These are phyloP conservation scores for Standfussiana lucernea DNA, from an alignment of 2,888 invertebrate genomes.

Conservation along the genomic window DNA sequence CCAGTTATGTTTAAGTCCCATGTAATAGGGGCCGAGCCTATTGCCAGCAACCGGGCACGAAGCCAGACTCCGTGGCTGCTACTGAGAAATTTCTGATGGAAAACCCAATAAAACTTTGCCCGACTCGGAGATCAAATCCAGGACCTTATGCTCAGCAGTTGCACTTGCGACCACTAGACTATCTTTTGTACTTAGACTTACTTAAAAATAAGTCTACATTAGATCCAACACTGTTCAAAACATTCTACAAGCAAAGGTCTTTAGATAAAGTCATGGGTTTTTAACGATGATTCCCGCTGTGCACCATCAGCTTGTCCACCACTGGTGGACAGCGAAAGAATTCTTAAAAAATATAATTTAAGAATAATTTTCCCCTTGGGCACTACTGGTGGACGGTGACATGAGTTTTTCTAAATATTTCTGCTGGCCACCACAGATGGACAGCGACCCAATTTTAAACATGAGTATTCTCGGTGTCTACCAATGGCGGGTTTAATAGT, in stretches of 20 bases:
- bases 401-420: too few species aligned
- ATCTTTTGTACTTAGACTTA: background rate
- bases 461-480: too few species aligned
- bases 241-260: slow-evolving; percentile 2
- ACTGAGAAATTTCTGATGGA: background rate
- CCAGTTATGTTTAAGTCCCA: background rate
- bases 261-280: slow-evolving; percentile 22
- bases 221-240: background rate
- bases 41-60: background rate
- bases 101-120: background rate
- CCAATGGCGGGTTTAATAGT: too few species aligned
- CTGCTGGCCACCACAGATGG: too few species aligned
- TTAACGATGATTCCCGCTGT: too few species aligned
- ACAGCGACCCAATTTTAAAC: too few species aligned
- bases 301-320: too few species aligned
- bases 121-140: background rate
- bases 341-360: too few species aligned
- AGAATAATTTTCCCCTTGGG: too few species aligned
- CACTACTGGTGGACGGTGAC: too few species aligned
- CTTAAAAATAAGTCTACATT: background rate
- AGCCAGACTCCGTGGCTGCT: background rate
- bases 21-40: too few species aligned
- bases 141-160: background rate
- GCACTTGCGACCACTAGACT: background rate
- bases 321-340: too few species aligned